Percentiles rank a stretch among this genome's conserved stretches.
Conservation (phyloP, 1,140 invertebrate species). For the Euborellia annulipes region DNA sequence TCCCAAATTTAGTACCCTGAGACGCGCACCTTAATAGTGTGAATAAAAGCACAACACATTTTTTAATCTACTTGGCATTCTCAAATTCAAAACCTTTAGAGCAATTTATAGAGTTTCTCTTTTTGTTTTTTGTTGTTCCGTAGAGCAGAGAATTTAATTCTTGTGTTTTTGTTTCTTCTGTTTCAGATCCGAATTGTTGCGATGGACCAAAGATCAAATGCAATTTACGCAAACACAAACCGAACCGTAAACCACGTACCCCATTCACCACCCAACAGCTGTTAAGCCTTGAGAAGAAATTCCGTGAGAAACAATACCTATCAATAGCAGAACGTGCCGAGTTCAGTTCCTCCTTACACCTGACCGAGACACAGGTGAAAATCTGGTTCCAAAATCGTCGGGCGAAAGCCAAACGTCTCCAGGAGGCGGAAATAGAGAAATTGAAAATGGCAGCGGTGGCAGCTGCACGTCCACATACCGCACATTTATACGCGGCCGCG, state of each 20-base stretch:
- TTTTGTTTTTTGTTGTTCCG: too few species aligned
- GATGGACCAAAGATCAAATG: slow-evolving; percentile 47
- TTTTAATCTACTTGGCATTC: too few species aligned
- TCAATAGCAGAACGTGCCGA: slow-evolving; percentile 93
- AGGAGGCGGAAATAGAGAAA: slow-evolving; percentile 87
- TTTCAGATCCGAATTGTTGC: neutral
- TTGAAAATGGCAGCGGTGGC: slow-evolving; percentile 54
- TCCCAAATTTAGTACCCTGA: too few species aligned
- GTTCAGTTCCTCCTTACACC: slow-evolving; percentile 80
- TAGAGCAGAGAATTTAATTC: too few species aligned
- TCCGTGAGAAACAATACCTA: slow-evolving; percentile 89
- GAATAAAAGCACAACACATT: too few species aligned
- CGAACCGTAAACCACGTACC: slow-evolving; percentile 91
- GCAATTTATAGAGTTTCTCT: too few species aligned
- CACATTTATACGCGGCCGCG: slow-evolving; percentile 6
- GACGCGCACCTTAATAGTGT: too few species aligned
- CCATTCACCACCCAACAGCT: slow-evolving; percentile 96
- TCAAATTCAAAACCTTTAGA: too few species aligned
- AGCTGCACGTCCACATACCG: slow-evolving; percentile 24
- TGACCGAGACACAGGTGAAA: slow-evolving; percentile 94
- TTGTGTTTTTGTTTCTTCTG: neutral
- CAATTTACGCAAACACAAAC: slow-evolving; percentile 86
- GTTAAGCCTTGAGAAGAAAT: slow-evolving; percentile 87
- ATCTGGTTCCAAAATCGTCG: slow-evolving; percentile 96
- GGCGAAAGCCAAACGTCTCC: slow-evolving; percentile 85